Evolutionary conservation across 2,113 vertebrate species (phyloP).

Genomic region (Muntiacus reevesi): DNA sequence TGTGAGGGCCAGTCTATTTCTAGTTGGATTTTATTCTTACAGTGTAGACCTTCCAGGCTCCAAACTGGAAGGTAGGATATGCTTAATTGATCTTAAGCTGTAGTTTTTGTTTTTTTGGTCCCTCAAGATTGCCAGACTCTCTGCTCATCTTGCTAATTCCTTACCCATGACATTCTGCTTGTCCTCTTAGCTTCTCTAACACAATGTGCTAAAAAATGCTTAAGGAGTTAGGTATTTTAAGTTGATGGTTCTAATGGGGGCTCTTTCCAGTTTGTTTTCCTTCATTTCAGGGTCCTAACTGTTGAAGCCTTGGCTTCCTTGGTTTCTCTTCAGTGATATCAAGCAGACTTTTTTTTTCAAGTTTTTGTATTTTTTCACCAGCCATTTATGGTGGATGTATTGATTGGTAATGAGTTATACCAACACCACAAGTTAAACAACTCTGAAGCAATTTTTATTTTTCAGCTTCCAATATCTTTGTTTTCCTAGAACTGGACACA

Average conservation of each 20-base stretch:
- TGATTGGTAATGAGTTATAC: background rate
- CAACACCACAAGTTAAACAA: background rate
- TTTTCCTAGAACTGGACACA: background rate
- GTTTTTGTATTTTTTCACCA: background rate
- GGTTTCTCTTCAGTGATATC: background rate
- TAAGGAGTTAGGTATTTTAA: background rate
- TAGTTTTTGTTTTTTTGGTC: background rate
- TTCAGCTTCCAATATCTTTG: background rate
- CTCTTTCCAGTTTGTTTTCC: background rate
- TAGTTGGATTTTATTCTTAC: background rate
- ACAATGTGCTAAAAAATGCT: background rate
- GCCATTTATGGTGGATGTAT: background rate
- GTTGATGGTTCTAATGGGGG: background rate
- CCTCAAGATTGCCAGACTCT: background rate
- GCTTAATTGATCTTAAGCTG: background rate
- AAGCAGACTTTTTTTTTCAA: background rate
- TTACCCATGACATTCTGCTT: background rate
- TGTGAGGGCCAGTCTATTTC: background rate
- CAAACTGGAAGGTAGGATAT: background rate
- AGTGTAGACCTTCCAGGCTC: background rate
- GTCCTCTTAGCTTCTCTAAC: background rate
- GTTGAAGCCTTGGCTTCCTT: background rate
- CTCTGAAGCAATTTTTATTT: background rate
- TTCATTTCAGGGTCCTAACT: background rate
- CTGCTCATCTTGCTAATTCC: background rate